phyloP scores from a whole-genome alignment of 2,113 vertebrate species.

The Stictonetta naevosa region DNA sequence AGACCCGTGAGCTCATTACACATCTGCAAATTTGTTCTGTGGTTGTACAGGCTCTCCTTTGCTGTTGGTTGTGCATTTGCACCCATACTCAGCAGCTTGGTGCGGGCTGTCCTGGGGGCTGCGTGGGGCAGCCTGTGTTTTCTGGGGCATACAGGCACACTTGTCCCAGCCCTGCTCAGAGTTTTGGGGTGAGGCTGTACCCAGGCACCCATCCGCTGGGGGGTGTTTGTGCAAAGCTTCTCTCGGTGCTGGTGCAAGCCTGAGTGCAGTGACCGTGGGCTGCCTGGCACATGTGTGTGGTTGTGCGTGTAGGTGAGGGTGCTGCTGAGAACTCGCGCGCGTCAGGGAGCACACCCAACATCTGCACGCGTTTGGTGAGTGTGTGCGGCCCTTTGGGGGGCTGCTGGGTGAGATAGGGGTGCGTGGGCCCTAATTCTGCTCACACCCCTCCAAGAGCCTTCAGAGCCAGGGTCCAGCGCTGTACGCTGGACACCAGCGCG shows the following conservation, averaged over 20 bases:
- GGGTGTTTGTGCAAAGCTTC: not conserved
- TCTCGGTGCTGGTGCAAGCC: not conserved
- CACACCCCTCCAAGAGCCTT: rapidly evolving
- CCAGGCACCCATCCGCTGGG: rapidly evolving
- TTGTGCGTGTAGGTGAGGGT: rapidly evolving
- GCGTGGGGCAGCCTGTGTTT: not conserved
- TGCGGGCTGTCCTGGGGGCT: not conserved
- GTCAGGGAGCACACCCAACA: no score
- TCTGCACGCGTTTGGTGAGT: not conserved
- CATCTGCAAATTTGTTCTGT: not conserved
- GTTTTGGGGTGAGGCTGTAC: not conserved
- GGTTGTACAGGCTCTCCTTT: not conserved
- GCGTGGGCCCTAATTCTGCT: not conserved
- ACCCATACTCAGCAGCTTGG: rapidly evolving
- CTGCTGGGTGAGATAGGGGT: rapidly evolving
- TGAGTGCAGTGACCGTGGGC: rapidly evolving
- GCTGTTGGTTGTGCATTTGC: not conserved
- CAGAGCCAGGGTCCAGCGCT: rapidly evolving
- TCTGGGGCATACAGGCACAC: not conserved
- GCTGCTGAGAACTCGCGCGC: rapidly evolving
- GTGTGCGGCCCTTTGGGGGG: rapidly evolving
- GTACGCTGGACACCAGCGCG: not conserved
- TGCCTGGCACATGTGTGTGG: rapidly evolving
- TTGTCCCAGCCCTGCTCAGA: rapidly evolving
- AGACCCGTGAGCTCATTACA: rapidly evolving